phyloP scores from a whole-genome alignment of 2,797 vertebrate species.

The Myripristis murdjan region DNA sequence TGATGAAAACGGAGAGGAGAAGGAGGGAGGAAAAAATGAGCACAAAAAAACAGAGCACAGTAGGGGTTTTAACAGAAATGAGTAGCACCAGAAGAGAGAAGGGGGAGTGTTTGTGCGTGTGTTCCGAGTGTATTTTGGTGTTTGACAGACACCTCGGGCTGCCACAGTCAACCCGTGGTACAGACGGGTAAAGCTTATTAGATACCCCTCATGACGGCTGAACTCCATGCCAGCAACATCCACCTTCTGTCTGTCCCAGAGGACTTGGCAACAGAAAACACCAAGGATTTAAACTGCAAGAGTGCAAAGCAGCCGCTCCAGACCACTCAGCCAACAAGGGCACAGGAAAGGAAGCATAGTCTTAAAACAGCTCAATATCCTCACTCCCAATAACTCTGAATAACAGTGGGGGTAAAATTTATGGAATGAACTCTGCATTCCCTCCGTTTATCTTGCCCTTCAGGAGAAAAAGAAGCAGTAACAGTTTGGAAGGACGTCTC shows the following conservation, averaged over 20 bases:
- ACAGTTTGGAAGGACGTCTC: slow-evolving; percentile 46
- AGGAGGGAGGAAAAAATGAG: slow-evolving; percentile 8
- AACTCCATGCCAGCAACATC: slow-evolving; percentile 16
- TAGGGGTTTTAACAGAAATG: background rate
- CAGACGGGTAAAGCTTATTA: slow-evolving; percentile 24
- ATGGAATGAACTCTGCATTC: slow-evolving; percentile 30
- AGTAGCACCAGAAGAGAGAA: background rate
- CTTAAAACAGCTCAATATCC: background rate
- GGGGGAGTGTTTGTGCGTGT: background rate
- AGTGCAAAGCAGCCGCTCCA: background rate
- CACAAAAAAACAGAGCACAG: slow-evolving; percentile 26
- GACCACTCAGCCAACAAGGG: background rate
- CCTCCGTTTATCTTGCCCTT: slow-evolving; percentile 47
- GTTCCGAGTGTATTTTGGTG: background rate
- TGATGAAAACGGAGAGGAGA: slow-evolving; percentile 28
- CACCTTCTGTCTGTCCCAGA: slow-evolving; percentile 21
- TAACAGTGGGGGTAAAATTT: slow-evolving; percentile 7
- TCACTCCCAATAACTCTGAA: slow-evolving; percentile 3
- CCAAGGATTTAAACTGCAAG: background rate
- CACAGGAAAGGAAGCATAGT: background rate
- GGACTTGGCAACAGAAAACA: slow-evolving; percentile 12
- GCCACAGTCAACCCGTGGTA: slow-evolving; percentile 2
- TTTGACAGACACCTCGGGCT: background rate
- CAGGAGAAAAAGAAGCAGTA: slow-evolving; percentile 35
- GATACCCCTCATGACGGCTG: slow-evolving; percentile 15